These are phyloP conservation scores for Alviniconcha marisindica DNA, from an alignment of 1,140 invertebrate species.

Conservation along the genomic window DNA sequence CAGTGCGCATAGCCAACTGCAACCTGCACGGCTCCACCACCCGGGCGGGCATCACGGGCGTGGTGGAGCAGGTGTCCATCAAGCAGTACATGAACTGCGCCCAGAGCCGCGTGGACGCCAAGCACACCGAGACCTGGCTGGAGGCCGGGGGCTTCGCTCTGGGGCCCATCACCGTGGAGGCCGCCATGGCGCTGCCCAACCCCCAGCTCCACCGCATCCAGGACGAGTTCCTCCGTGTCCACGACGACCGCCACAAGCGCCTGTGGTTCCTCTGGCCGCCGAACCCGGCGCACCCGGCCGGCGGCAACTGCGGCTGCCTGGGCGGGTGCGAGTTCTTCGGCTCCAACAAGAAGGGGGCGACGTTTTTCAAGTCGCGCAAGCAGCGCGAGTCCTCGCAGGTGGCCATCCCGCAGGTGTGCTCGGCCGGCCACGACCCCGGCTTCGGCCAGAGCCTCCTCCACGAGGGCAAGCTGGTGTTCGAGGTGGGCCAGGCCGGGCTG, in stretches of 20 bases:
- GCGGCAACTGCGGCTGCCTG: slow-evolving; percentile 92
- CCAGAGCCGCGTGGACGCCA: slow-evolving; percentile 53
- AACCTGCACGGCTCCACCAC: slow-evolving; percentile 95
- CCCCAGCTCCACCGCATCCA: slow-evolving; percentile 73
- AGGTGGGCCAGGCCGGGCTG: slow-evolving; percentile 78
- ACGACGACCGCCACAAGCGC: slow-evolving; percentile 91
- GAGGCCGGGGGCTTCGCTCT: slow-evolving; percentile 94
- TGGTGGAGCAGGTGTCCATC: slow-evolving; percentile 87
- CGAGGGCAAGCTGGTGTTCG: slow-evolving; percentile 91
- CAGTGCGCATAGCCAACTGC: slow-evolving; percentile 91
- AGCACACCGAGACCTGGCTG: slow-evolving; percentile 83
- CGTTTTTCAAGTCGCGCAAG: slow-evolving; percentile 90
- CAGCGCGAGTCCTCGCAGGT: slow-evolving; percentile 55
- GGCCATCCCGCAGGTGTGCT: slow-evolving; percentile 65
- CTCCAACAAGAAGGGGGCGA: slow-evolving; percentile 84
- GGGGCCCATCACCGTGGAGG: slow-evolving; percentile 94
- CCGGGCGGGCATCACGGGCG: slow-evolving; percentile 91
- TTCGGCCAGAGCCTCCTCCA: slow-evolving; percentile 96
- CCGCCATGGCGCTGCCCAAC: slow-evolving; percentile 82
- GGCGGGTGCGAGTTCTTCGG: slow-evolving; percentile 97
- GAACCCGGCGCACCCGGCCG: slow-evolving; percentile 78
- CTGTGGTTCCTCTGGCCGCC: slow-evolving; percentile 96
- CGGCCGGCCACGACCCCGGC: slow-evolving; percentile 83
- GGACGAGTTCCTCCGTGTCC: slow-evolving; percentile 85
- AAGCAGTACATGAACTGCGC: slow-evolving; percentile 80